These are phyloP conservation scores for Ochotona curzoniae DNA, from an alignment of 2,113 vertebrate species.

Conservation along the genomic window DNA sequence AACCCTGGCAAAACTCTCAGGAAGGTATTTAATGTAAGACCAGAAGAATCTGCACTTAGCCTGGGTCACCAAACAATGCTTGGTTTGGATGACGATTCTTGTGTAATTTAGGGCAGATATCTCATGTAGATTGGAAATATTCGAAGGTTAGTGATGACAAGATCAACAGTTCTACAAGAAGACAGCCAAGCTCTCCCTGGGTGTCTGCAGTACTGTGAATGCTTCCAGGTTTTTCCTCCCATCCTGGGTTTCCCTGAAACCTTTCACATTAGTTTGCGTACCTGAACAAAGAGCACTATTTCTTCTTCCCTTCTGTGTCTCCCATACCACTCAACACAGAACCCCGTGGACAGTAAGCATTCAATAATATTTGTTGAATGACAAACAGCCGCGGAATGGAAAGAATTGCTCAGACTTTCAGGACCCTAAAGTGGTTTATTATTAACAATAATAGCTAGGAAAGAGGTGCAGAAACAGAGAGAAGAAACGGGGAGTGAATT, in stretches of 20 bases:
- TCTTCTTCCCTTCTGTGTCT: background rate
- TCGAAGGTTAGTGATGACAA: slow-evolving; percentile 6
- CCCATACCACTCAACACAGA: background rate
- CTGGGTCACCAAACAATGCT: slow-evolving; percentile 23
- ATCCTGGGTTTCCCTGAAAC: background rate
- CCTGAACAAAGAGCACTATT: slow-evolving; percentile 9
- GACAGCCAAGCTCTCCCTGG: background rate
- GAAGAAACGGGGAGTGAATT: no score
- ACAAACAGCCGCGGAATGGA: background rate
- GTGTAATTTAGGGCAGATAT: background rate
- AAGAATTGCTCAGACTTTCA: background rate
- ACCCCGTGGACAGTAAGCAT: background rate
- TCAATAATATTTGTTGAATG: slow-evolving; percentile 28
- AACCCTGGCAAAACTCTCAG: background rate
- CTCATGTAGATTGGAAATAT: background rate
- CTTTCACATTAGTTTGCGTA: background rate
- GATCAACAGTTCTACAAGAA: slow-evolving; percentile 26
- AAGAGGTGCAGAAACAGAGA: no score
- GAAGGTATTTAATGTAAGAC: slow-evolving; percentile 10
- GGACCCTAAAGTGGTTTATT: background rate
- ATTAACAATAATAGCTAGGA: no score
- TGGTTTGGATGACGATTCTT: slow-evolving; percentile 10
- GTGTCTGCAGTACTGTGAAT: background rate
- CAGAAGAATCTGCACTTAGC: background rate
- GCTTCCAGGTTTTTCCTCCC: background rate